Conservation (phyloP, 2,888 invertebrate species). For the Imbricaverruca yamaguchii region DNA sequence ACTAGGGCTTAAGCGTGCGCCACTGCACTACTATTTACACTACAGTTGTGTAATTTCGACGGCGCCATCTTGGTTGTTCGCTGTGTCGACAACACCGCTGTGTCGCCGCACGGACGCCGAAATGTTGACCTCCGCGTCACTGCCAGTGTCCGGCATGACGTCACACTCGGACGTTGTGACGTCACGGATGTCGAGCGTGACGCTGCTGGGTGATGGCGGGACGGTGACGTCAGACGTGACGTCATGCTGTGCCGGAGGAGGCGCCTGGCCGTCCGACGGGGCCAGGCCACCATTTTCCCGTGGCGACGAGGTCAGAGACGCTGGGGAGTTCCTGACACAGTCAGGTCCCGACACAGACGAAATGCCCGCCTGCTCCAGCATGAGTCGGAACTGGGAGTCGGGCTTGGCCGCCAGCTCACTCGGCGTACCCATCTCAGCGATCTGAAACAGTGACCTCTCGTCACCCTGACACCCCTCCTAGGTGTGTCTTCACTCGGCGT, state of each 20-base stretch:
- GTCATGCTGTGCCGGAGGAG: neutral
- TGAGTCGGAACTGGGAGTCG: conserved; percentile 30
- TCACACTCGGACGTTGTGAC: neutral
- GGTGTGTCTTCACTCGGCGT: neutral
- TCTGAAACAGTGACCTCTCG: conserved; percentile 23
- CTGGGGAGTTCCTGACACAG: too few relatives aligned
- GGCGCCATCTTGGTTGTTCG: too few relatives aligned
- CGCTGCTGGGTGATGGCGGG: neutral
- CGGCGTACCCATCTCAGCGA: conserved; percentile 31
- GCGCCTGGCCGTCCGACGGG: neutral
- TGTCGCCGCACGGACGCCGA: too few relatives aligned
- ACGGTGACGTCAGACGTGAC: neutral
- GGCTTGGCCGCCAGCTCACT: conserved; percentile 24
- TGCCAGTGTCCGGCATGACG: too few relatives aligned
- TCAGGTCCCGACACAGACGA: conserved; percentile 22
- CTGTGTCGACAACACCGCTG: too few relatives aligned
- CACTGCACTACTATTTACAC: too few relatives aligned
- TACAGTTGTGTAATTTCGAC: too few relatives aligned
- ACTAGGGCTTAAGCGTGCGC: conserved; percentile 23
- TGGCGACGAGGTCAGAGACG: too few relatives aligned
- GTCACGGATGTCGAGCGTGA: neutral
- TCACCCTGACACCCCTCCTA: too few relatives aligned
- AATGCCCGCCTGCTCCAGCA: conserved; percentile 26
- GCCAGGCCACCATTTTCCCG: conserved; percentile 10
- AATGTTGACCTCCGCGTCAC: too few relatives aligned